Evolutionary conservation across 2,113 vertebrate species (phyloP), one percentile per base, ranked within the genome.

Genomic region (Ptilorrhoa leucosticta): DNA sequence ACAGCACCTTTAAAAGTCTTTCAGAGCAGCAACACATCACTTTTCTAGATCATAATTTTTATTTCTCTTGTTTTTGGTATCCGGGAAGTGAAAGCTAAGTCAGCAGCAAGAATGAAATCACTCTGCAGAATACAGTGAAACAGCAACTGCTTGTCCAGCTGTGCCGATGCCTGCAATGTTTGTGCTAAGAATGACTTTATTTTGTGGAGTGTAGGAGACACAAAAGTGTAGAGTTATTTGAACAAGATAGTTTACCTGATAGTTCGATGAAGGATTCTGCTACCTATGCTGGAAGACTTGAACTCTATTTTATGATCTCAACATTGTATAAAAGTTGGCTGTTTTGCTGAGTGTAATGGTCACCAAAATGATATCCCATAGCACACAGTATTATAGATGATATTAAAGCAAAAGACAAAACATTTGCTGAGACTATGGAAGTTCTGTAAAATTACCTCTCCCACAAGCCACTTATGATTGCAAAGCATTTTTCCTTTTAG

Each of bases 361-460:
- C 66, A 94, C 6, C 28, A 77, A 61, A 90, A 60, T 2, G 13
- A 18, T 48, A 71, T 45, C 66, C 17, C 15, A 2, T 37, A 69
- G 33, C 45, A 72, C 45, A 72, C 31, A 80, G 39, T 12, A 39
- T 90, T 88, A 45, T 40, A 90, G 63, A 76, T 1, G 1, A 53
- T 88, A 48, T 45, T 58, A 83, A 85, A 83, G 13, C 11, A 87
- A 83, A 88, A 76, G 42, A 64, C 35, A 85, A 82, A 87, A 77
- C 45, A 66, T 83, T 44, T 87, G 39, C 83, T 92, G 88, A 94
- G 71, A 70, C 18, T 66, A 30, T 56, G 42, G 13, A 89, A 86
- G 68, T 94, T 66, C 54, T 83, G 33, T 35, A 63, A 92, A 94
- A 95, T 86, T 80, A 73, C 71, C 45, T 92, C 58, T 88, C 37